These are phyloP conservation scores for Ptilonorhynchus violaceus DNA, from an alignment of 2,113 vertebrate species.

Conservation along the genomic window DNA sequence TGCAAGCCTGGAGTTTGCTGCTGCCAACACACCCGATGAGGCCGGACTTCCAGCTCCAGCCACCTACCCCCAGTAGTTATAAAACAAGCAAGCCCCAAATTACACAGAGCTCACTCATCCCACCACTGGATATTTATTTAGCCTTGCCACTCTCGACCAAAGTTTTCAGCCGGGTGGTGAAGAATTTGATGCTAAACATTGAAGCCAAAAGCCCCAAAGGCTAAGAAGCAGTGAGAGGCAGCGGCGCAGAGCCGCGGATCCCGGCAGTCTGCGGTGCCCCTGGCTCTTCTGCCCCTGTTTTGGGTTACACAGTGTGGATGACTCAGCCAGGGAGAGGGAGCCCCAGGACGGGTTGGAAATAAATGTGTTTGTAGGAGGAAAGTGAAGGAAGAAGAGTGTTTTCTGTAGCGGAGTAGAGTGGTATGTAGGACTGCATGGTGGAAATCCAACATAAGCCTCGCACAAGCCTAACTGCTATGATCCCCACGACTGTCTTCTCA, in stretches of 20 bases:
- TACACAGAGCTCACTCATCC: background rate
- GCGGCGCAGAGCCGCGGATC: rapidly evolving
- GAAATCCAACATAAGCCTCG: background rate
- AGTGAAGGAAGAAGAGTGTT: background rate
- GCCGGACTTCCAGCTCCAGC: background rate
- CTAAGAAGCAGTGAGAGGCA: background rate
- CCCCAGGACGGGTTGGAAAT: rapidly evolving
- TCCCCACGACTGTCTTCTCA: background rate
- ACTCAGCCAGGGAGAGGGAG: background rate
- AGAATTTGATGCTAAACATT: background rate
- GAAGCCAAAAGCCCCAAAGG: background rate
- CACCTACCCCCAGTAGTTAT: background rate
- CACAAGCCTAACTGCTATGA: background rate
- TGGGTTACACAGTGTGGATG: background rate
- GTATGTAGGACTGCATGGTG: background rate
- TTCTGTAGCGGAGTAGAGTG: background rate
- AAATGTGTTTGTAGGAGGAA: background rate
- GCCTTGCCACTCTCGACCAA: background rate
- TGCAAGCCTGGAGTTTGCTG: background rate
- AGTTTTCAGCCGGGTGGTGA: background rate
- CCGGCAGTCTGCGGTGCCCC: background rate
- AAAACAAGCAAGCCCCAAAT: background rate
- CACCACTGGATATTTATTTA: background rate
- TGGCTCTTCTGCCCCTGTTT: background rate
- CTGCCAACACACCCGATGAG: rapidly evolving